Base-by-base conservation (phyloP, 2,888 invertebrate genomes). In the Trilocha varians region DNA sequence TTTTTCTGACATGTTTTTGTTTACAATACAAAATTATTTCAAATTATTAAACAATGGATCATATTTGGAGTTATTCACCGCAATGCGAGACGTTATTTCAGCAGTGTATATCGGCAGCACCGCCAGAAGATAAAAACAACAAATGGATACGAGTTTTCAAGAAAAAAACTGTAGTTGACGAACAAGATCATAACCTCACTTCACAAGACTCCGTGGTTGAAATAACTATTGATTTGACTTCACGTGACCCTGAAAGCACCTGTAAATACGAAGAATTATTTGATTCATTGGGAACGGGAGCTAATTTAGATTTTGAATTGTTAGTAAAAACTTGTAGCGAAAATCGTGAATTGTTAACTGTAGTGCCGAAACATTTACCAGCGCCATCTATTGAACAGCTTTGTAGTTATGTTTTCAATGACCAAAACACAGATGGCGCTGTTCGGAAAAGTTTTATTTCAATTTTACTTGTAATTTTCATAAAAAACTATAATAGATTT, bases 111-210 rank as follows among this genome's bases (percentile, higher is more conserved):
- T 46, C 48, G 3, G 59, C 56, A 2, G 62, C 64, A 1, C 39
- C 48, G 1, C 52, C 53, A 1, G 53, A 52, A n/a, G 55, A 59
- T 1, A 39, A 46, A 0, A 46, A 52, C 1, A 73, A 73, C 42
- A 68, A 66, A 50, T 76, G 75, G 74, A 32, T 53, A 2, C 45
- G 49, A 42, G 52, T 46, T 14, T 73, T 75, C 35, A 61, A 63
- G 2, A 49, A 48, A 1, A 51, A 48, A 39, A 52, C 48, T 35
- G n/a, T 47, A 38, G 33, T 47, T 37, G 41, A 38, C 36, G 17
- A 39, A 37, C n/a, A 40, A 37, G 13, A 42, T 14, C 38, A 32
- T 25, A 42, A 42, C 38, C 34, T 38, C 1, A 45, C 34, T n/a
- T 40, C 45, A 25, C 8, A 9, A 25, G 25, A 25, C 25, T 6